Evolutionary conservation across 2,113 vertebrate genomes (phyloP).

Genomic region (Crotophaga sulcirostris): DNA sequence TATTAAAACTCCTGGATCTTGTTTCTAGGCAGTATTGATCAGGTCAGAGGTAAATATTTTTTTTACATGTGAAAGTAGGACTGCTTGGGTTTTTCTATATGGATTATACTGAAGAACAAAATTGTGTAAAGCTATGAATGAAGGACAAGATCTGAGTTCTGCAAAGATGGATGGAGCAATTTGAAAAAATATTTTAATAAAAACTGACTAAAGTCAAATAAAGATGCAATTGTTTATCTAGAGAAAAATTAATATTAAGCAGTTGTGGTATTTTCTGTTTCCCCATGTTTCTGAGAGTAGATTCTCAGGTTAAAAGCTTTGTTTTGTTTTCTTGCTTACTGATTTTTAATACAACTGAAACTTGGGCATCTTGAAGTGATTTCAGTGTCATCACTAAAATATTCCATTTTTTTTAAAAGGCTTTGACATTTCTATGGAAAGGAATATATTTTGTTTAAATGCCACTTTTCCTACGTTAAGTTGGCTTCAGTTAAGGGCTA

Average conservation of each 20-base stretch:
- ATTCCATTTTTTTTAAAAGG: background rate
- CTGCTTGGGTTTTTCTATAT: background rate
- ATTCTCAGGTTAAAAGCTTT: background rate
- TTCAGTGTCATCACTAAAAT: background rate
- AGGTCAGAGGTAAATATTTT: background rate
- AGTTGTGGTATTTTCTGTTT: background rate
- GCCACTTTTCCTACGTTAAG: background rate
- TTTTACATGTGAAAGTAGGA: background rate
- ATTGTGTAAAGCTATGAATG: background rate
- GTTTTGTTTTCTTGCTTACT: background rate
- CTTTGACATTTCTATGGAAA: background rate
- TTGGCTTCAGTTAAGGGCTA: background rate
- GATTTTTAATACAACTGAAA: background rate
- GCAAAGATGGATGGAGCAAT: background rate
- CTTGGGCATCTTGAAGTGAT: background rate
- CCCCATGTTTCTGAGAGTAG: background rate
- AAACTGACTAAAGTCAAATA: background rate
- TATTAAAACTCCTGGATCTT: background rate
- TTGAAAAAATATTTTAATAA: background rate
- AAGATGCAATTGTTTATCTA: background rate
- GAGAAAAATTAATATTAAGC: background rate
- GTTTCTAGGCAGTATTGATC: background rate
- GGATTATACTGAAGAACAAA: background rate
- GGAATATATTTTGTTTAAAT: background rate
- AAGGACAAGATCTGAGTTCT: background rate